Percentiles rank a stretch among this genome's conserved stretches.
These are phyloP conservation scores for Aramus guarauna DNA, from an alignment of 2,113 vertebrate species.

Conservation along the genomic window DNA sequence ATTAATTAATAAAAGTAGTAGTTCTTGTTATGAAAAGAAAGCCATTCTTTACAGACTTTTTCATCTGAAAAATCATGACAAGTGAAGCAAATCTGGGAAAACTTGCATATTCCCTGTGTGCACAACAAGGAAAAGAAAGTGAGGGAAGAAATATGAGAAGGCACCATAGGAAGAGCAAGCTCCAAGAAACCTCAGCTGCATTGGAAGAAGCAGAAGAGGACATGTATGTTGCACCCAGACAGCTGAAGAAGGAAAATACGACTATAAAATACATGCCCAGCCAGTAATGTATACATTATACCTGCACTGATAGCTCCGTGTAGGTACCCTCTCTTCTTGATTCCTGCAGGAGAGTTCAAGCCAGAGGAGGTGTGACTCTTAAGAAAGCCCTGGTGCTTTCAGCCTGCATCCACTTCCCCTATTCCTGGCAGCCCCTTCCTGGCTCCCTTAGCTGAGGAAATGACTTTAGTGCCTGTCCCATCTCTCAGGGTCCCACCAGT, in stretches of 20 bases:
- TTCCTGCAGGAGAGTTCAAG: neutral
- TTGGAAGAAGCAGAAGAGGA: neutral
- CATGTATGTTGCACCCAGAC: no score
- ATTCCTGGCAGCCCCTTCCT: neutral
- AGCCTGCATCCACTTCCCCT: neutral
- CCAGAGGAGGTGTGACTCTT: neutral
- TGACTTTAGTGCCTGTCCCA: no score
- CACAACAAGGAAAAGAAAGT: neutral
- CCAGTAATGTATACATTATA: neutral
- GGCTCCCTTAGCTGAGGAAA: neutral
- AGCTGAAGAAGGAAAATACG: neutral
- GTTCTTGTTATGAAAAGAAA: neutral
- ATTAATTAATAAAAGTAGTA: neutral
- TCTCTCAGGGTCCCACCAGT: no score
- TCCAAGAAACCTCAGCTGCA: neutral
- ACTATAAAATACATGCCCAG: neutral
- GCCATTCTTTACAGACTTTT: neutral
- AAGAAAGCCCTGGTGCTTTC: neutral
- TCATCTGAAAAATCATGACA: neutral
- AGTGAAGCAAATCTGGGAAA: neutral
- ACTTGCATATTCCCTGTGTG: neutral
- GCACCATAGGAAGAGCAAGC: neutral
- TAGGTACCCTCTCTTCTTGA: neutral
- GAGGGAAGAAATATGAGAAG: neutral
- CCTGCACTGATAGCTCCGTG: no score